Evolutionary conservation across 2,888 invertebrate species (phyloP).

Genomic region (Deilephila elpenor): DNA sequence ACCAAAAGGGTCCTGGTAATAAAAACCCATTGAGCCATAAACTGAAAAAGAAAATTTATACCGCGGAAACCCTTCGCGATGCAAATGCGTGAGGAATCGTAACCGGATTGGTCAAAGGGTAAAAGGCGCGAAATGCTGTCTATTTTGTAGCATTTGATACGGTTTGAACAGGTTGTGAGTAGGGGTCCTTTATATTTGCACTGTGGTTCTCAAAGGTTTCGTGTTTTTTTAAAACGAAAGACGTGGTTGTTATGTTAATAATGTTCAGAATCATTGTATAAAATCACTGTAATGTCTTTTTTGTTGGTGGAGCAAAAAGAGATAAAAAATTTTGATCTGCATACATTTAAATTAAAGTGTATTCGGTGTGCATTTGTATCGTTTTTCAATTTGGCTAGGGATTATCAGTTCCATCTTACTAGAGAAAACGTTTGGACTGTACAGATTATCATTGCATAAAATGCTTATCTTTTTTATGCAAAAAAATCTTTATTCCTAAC

Average conservation of each 20-base stretch:
- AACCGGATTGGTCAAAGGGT: slow-evolving; percentile 54
- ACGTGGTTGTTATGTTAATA: no score
- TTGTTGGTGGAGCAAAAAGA: no score
- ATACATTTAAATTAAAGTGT: no score
- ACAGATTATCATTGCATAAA: neutral
- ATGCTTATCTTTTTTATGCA: no score
- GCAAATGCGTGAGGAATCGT: slow-evolving; percentile 61
- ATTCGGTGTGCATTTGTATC: no score
- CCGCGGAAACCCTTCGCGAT: slow-evolving; percentile 50
- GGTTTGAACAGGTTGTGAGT: slow-evolving; percentile 24
- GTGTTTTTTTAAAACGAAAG: neutral
- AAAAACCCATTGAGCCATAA: slow-evolving; percentile 48
- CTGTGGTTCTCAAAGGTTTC: neutral
- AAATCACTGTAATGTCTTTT: neutral
- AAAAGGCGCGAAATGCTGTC: slow-evolving; percentile 52
- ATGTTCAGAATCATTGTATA: no score
- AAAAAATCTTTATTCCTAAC: slow-evolving; percentile 40
- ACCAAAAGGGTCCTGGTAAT: slow-evolving; percentile 18
- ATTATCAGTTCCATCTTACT: neutral
- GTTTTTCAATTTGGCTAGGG: no score
- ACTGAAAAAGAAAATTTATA: slow-evolving; percentile 57
- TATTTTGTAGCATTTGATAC: slow-evolving; percentile 55
- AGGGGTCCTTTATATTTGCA: slow-evolving; percentile 3
- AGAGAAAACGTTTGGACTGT: neutral
- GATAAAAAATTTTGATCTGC: no score